Evolutionary conservation across 2,888 invertebrate species (phyloP).

Genomic region (Cerceris rybyensis): DNA sequence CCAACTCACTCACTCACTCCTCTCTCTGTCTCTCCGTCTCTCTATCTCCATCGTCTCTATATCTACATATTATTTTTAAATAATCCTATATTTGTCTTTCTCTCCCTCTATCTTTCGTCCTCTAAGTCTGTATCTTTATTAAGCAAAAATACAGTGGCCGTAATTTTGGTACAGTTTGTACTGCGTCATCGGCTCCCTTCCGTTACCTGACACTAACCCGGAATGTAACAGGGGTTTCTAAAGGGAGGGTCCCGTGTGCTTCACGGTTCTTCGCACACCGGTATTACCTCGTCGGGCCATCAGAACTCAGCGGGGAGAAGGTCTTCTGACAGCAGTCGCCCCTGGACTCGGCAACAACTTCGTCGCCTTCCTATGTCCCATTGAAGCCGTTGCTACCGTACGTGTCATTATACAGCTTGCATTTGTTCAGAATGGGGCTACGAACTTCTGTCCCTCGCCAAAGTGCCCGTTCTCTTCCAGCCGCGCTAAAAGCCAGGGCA

Average conservation of each 20-base stretch:
- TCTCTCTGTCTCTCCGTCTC: no score
- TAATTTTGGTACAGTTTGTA: slow-evolving; percentile 45
- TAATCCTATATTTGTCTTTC: background rate
- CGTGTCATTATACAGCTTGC: slow-evolving; percentile 39
- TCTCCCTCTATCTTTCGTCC: background rate
- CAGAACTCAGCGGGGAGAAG: background rate
- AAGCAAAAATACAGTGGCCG: background rate
- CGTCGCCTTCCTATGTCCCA: slow-evolving; percentile 13
- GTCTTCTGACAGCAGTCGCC: slow-evolving; percentile 36
- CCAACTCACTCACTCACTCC: no score
- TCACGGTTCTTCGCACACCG: slow-evolving; percentile 29
- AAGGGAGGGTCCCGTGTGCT: slow-evolving; percentile 10
- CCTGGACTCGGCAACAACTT: slow-evolving; percentile 33
- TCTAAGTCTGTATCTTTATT: background rate
- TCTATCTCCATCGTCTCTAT: no score
- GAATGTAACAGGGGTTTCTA: slow-evolving; percentile 13
- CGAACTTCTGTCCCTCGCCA: slow-evolving; percentile 12
- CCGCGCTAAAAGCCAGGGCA: slow-evolving; percentile 45
- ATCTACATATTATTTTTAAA: no score
- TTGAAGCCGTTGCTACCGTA: slow-evolving; percentile 22
- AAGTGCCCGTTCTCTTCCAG: slow-evolving; percentile 10
- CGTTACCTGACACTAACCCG: slow-evolving; percentile 53
- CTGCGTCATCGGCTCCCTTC: slow-evolving; percentile 42
- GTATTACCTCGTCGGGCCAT: slow-evolving; percentile 28
- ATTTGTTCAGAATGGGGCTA: slow-evolving; percentile 30